Conservation (phyloP, 1,140 invertebrate genomes). For the Papilio polytes region DNA sequence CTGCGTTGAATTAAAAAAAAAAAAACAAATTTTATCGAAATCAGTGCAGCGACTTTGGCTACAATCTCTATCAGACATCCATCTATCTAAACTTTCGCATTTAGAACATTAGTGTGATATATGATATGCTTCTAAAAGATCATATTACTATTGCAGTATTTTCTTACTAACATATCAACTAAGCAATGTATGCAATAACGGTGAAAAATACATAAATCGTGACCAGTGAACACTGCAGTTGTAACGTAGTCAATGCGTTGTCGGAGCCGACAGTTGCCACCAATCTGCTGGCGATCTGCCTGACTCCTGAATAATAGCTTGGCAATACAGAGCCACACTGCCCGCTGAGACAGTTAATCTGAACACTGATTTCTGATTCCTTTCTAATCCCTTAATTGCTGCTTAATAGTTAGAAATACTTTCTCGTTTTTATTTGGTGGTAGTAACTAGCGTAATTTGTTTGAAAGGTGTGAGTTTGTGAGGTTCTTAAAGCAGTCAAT, state of each 20-base stretch:
- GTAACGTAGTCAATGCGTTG: conserved; percentile 29
- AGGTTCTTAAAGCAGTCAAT: too few relatives aligned
- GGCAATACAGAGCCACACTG: not conserved
- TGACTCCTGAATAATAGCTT: not conserved
- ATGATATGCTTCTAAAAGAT: too few relatives aligned
- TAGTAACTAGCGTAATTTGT: not conserved
- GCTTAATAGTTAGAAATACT: not conserved
- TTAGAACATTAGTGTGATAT: too few relatives aligned
- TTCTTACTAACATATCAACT: too few relatives aligned
- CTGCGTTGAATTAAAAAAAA: too few relatives aligned
- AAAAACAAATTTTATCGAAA: too few relatives aligned
- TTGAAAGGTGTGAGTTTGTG: too few relatives aligned
- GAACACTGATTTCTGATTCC: not conserved
- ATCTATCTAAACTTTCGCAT: too few relatives aligned
- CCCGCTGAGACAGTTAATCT: not conserved
- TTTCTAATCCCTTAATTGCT: not conserved
- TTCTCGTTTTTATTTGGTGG: not conserved
- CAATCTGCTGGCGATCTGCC: conserved; percentile 27
- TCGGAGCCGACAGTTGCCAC: not conserved
- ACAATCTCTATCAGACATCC: too few relatives aligned
- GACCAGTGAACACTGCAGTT: not conserved
- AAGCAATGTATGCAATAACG: too few relatives aligned
- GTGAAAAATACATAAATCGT: conserved; percentile 3
- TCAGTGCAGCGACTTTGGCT: too few relatives aligned
- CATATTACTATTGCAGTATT: too few relatives aligned